These are phyloP conservation scores for Urosaurus nigricauda DNA, from an alignment of 2,797 vertebrate species.

Conservation along the genomic window DNA sequence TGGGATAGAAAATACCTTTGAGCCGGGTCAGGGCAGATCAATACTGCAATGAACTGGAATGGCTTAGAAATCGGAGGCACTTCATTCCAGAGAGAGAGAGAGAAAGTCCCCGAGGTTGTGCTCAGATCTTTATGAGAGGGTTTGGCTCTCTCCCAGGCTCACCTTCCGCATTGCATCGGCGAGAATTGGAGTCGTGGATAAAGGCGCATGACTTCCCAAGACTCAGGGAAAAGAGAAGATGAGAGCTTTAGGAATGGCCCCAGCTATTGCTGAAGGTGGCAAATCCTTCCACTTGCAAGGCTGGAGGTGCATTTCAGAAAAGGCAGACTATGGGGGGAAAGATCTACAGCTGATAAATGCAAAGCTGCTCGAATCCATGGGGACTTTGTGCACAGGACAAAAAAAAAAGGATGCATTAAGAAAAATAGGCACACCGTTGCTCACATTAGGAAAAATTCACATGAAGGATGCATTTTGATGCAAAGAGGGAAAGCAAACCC, in stretches of 20 bases:
- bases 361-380: too few species aligned
- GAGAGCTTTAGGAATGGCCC: rapidly evolving
- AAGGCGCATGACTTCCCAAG: not conserved
- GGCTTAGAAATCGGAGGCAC: rapidly evolving
- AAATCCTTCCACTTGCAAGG: too few species aligned
- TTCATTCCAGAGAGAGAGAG: not conserved
- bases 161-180: not conserved
- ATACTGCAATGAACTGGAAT: not conserved
- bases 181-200: not conserved
- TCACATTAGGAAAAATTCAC: too few species aligned
- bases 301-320: too few species aligned
- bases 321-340: too few species aligned
- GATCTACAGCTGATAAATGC: too few species aligned
- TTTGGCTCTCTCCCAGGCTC: not conserved
- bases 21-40: not conserved
- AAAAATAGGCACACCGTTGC: too few species aligned
- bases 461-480: too few species aligned
- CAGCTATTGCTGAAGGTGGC: not conserved
- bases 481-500: too few species aligned
- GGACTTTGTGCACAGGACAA: too few species aligned
- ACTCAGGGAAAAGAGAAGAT: not conserved
- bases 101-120: slow-evolving; percentile 1
- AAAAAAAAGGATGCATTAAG: too few species aligned
- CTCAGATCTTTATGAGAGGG: not conserved
- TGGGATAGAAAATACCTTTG: not conserved